Percentiles rank a stretch among this genome's conserved stretches.
phyloP scores from a whole-genome alignment of 2,113 vertebrate species.

The Hippocampus abdominalis region DNA sequence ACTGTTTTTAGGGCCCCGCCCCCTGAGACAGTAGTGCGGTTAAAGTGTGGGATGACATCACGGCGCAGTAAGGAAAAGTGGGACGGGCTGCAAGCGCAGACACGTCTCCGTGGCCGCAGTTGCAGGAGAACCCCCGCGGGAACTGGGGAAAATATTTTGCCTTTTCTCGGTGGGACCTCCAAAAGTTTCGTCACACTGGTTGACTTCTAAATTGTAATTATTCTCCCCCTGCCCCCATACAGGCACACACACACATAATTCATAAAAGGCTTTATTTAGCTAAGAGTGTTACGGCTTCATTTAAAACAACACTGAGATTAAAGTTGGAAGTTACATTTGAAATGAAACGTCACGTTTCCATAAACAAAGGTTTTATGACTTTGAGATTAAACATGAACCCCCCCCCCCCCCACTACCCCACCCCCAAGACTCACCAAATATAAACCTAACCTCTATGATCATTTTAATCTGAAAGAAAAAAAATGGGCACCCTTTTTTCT shows the following conservation, averaged over 20 bases:
- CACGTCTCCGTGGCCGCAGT: conserved; percentile 28
- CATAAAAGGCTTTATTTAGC: neutral
- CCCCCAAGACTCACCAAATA: too few relatives aligned
- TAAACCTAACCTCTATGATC: too few relatives aligned
- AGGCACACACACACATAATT: neutral
- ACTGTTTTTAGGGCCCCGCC: conserved; percentile 40
- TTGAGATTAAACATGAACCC: too few relatives aligned
- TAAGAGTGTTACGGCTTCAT: neutral
- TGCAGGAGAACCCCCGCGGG: conserved; percentile 12
- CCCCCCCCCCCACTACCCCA: too few relatives aligned
- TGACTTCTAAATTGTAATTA: neutral
- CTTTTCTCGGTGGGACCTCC: neutral
- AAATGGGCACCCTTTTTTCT: too few relatives aligned
- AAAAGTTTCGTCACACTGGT: neutral
- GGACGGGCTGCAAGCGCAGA: conserved; percentile 43
- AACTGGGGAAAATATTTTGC: conserved; percentile 10
- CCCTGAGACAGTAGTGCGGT: conserved; percentile 27
- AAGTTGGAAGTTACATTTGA: too few relatives aligned
- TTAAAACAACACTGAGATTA: neutral
- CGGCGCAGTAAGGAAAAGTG: conserved; percentile 32
- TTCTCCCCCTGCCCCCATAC: neutral
- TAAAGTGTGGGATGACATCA: conserved; percentile 53
- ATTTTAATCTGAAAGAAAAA: too few relatives aligned
- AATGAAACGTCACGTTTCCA: too few relatives aligned
- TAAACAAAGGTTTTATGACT: too few relatives aligned